Percentiles rank a stretch among this genome's conserved stretches.
These are phyloP conservation scores for Amazona ochrocephala DNA, from an alignment of 2,797 vertebrate species.

Conservation along the genomic window DNA sequence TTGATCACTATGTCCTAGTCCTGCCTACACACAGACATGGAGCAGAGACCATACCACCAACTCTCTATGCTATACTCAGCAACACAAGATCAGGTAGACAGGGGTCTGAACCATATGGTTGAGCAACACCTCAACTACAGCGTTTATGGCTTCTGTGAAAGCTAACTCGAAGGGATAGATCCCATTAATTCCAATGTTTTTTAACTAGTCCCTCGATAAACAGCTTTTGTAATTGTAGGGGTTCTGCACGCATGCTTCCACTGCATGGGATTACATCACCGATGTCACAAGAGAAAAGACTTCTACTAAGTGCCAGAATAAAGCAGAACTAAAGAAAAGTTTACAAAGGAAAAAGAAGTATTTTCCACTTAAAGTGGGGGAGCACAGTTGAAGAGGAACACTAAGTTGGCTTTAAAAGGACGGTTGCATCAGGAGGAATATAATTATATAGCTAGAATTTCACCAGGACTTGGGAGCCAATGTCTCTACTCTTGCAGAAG, in stretches of 20 bases:
- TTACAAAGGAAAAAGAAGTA: conserved; percentile 35
- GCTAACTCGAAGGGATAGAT: not conserved
- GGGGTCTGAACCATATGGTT: not conserved
- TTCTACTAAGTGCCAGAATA: not conserved
- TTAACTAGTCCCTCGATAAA: not conserved
- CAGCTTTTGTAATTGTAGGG: not conserved
- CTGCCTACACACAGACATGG: not conserved
- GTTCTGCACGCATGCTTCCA: accelerated
- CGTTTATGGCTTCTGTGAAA: not conserved
- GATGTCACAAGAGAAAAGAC: not conserved
- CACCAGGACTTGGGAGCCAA: conserved; percentile 46
- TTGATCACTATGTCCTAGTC: not conserved
- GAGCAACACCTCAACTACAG: not conserved
- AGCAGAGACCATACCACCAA: not conserved
- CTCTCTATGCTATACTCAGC: not conserved
- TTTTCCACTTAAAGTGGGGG: conserved; percentile 12
- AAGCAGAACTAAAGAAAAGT: conserved; percentile 24
- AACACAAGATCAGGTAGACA: not conserved
- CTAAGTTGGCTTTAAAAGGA: conserved; percentile 46
- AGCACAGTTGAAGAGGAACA: conserved; percentile 23
- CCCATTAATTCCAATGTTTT: not conserved
- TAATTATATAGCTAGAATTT: conserved; percentile 38
- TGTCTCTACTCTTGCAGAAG: conserved; percentile 36
- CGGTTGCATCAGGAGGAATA: conserved; percentile 1
- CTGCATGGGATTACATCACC: not conserved